Percentiles rank a stretch among this genome's conserved stretches.
These are phyloP conservation scores for Eremophila alpestris DNA, from an alignment of 2,797 vertebrate genomes.

Conservation along the genomic window DNA sequence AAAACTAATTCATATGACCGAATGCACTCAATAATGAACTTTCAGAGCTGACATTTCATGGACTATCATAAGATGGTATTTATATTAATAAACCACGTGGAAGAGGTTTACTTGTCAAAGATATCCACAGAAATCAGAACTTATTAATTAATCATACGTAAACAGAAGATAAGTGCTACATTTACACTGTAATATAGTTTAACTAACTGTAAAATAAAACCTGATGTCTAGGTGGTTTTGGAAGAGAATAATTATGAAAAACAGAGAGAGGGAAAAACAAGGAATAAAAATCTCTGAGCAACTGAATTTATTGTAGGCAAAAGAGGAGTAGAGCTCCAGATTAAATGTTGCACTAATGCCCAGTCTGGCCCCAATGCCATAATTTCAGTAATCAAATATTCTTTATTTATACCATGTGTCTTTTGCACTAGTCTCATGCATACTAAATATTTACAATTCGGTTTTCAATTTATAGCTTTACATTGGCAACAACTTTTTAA, in stretches of 20 bases:
- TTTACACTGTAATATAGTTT: background rate
- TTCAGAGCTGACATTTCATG: background rate
- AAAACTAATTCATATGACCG: background rate
- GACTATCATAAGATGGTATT: background rate
- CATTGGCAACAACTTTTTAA: background rate
- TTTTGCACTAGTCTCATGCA: background rate
- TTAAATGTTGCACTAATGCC: background rate
- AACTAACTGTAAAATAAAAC: background rate
- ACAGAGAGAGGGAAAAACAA: background rate
- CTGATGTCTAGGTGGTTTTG: background rate
- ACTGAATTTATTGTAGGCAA: background rate
- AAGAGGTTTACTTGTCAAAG: background rate
- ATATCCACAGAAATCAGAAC: background rate
- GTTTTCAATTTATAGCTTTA: background rate
- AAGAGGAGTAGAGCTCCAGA: background rate
- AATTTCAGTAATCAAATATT: background rate
- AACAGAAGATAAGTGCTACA: background rate
- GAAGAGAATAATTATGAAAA: background rate
- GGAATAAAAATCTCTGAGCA: background rate
- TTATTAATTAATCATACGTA: background rate
- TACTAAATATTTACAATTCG: conserved; percentile 22
- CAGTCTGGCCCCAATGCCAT: background rate
- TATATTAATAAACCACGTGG: background rate
- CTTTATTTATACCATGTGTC: background rate
- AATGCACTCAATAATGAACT: background rate